Evolutionary conservation across 2,113 vertebrate species (phyloP).

Genomic region (Corynorhinus townsendii): DNA sequence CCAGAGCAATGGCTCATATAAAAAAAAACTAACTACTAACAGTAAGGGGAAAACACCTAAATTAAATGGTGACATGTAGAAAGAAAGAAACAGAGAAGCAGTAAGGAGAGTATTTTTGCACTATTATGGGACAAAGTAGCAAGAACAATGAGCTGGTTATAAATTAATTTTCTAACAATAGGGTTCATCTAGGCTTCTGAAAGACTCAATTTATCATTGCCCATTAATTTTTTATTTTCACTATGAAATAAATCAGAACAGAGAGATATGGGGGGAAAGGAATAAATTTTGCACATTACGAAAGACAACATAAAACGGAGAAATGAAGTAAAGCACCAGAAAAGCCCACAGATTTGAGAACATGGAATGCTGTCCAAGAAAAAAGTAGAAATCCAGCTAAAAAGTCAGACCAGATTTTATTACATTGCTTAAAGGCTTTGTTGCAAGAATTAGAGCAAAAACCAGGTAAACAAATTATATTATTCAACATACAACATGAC

Average conservation of each 20-base stretch:
- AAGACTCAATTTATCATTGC: neutral
- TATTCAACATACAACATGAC: neutral
- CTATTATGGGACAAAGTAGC: neutral
- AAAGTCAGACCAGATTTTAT: conserved; percentile 19
- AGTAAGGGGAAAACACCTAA: neutral
- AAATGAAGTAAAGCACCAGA: conserved; percentile 23
- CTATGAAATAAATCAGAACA: conserved; percentile 15
- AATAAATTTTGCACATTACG: neutral
- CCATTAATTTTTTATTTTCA: conserved; percentile 39
- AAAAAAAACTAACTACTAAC: conserved; percentile 10
- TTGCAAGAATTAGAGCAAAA: neutral
- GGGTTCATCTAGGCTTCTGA: neutral
- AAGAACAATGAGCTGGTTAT: conserved; percentile 45
- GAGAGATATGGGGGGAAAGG: neutral
- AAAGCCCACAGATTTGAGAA: conserved; percentile 30
- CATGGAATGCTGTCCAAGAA: neutral
- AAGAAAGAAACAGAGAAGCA: conserved; percentile 25
- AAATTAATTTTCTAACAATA: conserved; percentile 23
- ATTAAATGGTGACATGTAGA: conserved; percentile 25
- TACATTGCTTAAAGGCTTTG: neutral
- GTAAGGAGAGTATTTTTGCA: neutral
- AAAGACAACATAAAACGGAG: conserved; percentile 38
- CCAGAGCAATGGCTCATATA: conserved; percentile 48
- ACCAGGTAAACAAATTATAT: neutral
- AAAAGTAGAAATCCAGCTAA: neutral